A percentile compares a stretch with the other conserved stretches of the same genome.
Evolutionary conservation across 92 coral and sea anemone genomes (phyloP).

Genomic region (Metridium senile): DNA sequence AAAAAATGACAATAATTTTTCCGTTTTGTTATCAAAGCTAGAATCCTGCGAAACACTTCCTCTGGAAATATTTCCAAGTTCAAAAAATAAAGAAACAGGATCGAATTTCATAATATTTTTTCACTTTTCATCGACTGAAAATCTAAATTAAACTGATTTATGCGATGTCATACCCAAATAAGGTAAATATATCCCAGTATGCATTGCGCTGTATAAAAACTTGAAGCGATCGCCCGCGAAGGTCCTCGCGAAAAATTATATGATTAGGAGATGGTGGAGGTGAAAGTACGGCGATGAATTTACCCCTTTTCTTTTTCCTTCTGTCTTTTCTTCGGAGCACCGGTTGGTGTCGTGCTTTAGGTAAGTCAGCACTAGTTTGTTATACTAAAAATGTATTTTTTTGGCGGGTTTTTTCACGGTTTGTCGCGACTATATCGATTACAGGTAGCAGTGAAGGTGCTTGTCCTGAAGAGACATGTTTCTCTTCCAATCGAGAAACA

Average conservation of each 20-base stretch:
- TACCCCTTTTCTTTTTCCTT: constrained; percentile 42
- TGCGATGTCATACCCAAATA: constrained; percentile 30
- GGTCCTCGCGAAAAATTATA: constrained; percentile 39
- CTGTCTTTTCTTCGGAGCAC: constrained; percentile 49
- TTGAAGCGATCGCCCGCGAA: constrained; percentile 33
- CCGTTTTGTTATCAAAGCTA: too few species aligned
- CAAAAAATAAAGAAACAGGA: not conserved
- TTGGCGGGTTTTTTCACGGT: constrained; percentile 39
- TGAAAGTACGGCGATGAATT: constrained; percentile 62
- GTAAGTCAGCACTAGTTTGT: constrained; percentile 46
- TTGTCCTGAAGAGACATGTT: constrained; percentile 37
- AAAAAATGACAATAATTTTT: too few species aligned
- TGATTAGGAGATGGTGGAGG: constrained; percentile 53
- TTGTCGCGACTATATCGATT: constrained; percentile 27
- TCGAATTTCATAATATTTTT: not conserved
- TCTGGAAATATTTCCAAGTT: not conserved
- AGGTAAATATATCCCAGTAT: constrained; percentile 45
- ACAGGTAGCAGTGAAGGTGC: constrained; percentile 40
- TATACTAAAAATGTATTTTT: constrained; percentile 27
- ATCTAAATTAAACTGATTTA: not conserved
- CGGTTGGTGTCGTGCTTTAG: constrained; percentile 46
- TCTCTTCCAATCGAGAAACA: constrained; percentile 23
- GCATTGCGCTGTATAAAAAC: constrained; percentile 45
- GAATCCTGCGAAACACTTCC: too few species aligned
- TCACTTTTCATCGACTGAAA: not conserved